phyloP scores from a whole-genome alignment of 2,888 invertebrate species.

The Rhamnusium bicolor region DNA sequence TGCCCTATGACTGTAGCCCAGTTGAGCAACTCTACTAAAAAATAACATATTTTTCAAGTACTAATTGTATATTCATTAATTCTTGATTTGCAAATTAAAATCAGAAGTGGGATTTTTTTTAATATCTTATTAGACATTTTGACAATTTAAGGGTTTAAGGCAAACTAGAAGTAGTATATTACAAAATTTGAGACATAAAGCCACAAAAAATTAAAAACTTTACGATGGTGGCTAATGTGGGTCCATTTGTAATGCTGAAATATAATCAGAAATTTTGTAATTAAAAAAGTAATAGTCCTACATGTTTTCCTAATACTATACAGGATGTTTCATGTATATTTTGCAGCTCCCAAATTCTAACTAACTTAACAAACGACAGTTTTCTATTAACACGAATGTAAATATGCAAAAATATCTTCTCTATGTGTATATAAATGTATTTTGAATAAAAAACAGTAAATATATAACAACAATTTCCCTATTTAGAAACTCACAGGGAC shows the following conservation, averaged over 20 bases:
- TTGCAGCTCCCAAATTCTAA: too few species aligned
- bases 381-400: background rate
- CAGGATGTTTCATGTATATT: too few species aligned
- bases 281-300: too few species aligned
- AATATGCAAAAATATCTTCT: conserved; percentile 33
- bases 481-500: conserved; percentile 38
- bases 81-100: background rate
- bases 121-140: background rate
- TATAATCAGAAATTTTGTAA: too few species aligned
- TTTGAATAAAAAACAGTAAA: conserved; percentile 36
- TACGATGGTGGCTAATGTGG: background rate
- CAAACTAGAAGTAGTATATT: background rate
- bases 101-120: conserved; percentile 9
- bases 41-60: too few species aligned
- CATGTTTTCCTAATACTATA: too few species aligned
- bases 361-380: background rate
- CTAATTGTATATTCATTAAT: background rate
- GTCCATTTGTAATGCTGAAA: too few species aligned
- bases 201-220: background rate
- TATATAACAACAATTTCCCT: conserved; percentile 33
- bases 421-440: conserved; percentile 31
- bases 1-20: too few species aligned
- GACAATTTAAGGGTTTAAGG: background rate
- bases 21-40: too few species aligned
- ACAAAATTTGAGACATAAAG: background rate